phyloP scores from a whole-genome alignment of 2,797 vertebrate genomes.

The Xyrichtys novacula region DNA sequence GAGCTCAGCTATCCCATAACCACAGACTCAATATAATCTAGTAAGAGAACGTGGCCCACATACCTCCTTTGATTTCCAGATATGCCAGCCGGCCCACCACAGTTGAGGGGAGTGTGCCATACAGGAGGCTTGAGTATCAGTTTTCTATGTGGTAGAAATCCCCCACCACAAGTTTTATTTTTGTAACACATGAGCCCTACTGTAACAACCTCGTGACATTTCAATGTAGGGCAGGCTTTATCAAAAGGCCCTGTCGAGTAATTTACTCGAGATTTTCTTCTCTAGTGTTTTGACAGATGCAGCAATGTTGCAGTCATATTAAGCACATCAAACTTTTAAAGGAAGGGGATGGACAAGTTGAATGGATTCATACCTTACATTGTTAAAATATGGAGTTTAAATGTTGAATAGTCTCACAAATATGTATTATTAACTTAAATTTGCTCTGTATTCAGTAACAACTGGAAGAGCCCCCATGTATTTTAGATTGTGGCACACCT shows the following conservation, averaged over 20 bases:
- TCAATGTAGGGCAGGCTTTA: constrained; percentile 44
- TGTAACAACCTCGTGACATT: constrained; percentile 67
- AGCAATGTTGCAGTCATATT: constrained; percentile 26
- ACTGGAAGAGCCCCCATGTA: background rate
- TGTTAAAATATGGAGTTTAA: background rate
- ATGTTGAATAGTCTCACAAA: background rate
- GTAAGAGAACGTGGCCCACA: constrained; percentile 70
- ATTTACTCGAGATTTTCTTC: constrained; percentile 55
- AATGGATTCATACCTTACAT: background rate
- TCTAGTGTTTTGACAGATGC: constrained; percentile 48
- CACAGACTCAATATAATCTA: constrained; percentile 79
- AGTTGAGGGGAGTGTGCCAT: constrained; percentile 67
- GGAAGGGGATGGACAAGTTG: background rate
- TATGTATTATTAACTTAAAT: background rate
- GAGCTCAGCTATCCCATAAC: constrained; percentile 73
- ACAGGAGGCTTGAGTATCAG: constrained; percentile 57
- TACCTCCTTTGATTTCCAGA: constrained; percentile 75
- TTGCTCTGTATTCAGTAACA: background rate
- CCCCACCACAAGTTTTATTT: constrained; percentile 72
- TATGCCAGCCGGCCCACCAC: constrained; percentile 64
- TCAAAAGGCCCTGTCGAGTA: constrained; percentile 4
- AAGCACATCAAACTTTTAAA: background rate
- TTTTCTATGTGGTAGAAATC: constrained; percentile 66
- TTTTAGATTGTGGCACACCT: background rate
- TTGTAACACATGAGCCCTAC: constrained; percentile 50